These are phyloP conservation scores for Euthynnus affinis DNA, from an alignment of 2,797 vertebrate species.

Conservation along the genomic window DNA sequence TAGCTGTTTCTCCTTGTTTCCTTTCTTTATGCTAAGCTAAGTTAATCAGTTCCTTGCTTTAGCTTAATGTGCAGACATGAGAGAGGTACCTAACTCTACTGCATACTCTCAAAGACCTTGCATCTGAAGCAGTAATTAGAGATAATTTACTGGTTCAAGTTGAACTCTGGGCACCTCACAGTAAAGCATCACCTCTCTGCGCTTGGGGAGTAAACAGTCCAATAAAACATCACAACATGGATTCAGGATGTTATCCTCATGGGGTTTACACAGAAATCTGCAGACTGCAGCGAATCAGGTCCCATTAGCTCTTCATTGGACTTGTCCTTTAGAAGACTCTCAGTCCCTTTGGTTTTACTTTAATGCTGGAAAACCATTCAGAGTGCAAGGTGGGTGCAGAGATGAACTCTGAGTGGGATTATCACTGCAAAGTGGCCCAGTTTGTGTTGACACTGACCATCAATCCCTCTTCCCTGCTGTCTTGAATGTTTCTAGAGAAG, in stretches of 20 bases:
- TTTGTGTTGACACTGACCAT: slow-evolving; percentile 48
- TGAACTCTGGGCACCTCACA: slow-evolving; percentile 32
- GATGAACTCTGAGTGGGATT: slow-evolving; percentile 49
- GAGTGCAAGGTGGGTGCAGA: slow-evolving; percentile 34
- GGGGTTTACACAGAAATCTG: slow-evolving; percentile 41
- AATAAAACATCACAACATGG: slow-evolving; percentile 66
- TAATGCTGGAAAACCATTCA: slow-evolving; percentile 26
- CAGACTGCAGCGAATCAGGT: slow-evolving; percentile 22
- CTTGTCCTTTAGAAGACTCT: slow-evolving; percentile 3
- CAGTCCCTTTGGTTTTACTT: slow-evolving; percentile 8
- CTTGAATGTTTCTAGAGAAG: slow-evolving; percentile 72
- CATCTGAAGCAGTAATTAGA: slow-evolving; percentile 26
- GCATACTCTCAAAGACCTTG: slow-evolving; percentile 9
- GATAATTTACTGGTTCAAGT: slow-evolving; percentile 40
- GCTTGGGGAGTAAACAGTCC: slow-evolving; percentile 46
- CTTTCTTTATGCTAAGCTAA: too few species aligned
- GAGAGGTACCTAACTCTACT: background rate
- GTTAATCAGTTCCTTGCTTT: background rate
- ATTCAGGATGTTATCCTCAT: slow-evolving; percentile 28
- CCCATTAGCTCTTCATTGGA: slow-evolving; percentile 9
- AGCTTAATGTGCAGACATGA: too few species aligned
- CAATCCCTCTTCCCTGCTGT: slow-evolving; percentile 29
- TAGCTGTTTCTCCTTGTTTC: background rate
- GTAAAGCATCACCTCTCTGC: slow-evolving; percentile 59
- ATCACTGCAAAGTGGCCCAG: background rate